These are phyloP conservation scores for Drosophila burlai DNA, from an alignment of 1,140 invertebrate species.

Conservation along the genomic window DNA sequence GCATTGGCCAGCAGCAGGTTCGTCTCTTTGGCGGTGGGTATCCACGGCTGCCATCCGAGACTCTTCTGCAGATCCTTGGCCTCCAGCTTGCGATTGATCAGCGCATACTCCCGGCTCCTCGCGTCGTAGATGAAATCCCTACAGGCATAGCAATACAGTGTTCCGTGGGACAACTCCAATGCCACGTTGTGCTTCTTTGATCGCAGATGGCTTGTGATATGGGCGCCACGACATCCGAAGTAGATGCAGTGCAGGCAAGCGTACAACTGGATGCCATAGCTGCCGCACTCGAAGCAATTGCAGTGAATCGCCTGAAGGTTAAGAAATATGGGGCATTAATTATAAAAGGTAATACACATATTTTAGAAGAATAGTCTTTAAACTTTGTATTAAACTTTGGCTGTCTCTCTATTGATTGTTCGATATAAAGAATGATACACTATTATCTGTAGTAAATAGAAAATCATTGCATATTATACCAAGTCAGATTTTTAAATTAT, in stretches of 20 bases:
- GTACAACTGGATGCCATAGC: constrained; percentile 91
- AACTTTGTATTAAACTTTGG: background rate
- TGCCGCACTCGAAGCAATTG: constrained; percentile 88
- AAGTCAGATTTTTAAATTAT: background rate
- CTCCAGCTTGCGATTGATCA: constrained; percentile 86
- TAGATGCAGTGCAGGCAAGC: constrained; percentile 96
- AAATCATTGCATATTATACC: too few species aligned
- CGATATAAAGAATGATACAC: too few species aligned
- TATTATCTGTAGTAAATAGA: too few species aligned
- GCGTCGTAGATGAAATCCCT: constrained; percentile 96
- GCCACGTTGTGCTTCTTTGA: constrained; percentile 93
- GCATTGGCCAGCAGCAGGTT: constrained; percentile 90
- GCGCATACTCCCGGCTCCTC: constrained; percentile 88
- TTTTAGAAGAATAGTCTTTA: background rate
- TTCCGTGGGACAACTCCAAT: constrained; percentile 95
- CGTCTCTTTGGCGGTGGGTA: constrained; percentile 91
- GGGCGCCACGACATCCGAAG: constrained; percentile 94
- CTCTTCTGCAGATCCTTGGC: constrained; percentile 89
- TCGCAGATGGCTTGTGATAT: constrained; percentile 94
- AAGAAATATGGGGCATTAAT: background rate
- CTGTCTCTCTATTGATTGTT: background rate
- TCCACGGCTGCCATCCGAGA: constrained; percentile 91
- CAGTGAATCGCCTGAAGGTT: constrained; percentile 67
- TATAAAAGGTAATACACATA: too few species aligned
- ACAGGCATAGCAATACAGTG: constrained; percentile 96